These are phyloP conservation scores for Bicyclus anynana DNA, from an alignment of 1,140 invertebrate genomes.

Conservation along the genomic window DNA sequence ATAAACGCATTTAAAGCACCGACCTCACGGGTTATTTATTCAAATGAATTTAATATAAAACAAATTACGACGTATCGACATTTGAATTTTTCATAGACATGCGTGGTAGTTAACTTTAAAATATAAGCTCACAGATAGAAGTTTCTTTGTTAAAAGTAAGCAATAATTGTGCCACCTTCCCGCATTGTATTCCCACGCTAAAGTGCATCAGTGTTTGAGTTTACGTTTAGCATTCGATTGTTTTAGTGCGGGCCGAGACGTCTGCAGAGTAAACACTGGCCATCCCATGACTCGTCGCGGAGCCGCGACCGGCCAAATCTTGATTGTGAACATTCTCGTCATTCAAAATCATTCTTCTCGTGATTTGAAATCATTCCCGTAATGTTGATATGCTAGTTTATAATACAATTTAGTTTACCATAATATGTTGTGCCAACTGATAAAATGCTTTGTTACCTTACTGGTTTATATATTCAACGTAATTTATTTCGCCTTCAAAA, in stretches of 20 bases:
- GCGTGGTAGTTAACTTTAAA: not conserved
- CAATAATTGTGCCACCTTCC: conserved; percentile 65
- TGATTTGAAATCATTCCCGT: not conserved
- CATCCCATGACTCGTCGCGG: conserved; percentile 28
- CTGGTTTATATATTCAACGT: too few species aligned
- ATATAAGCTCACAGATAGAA: conserved; percentile 9
- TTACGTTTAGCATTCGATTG: conserved; percentile 73
- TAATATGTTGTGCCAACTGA: too few species aligned
- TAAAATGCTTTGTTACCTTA: too few species aligned
- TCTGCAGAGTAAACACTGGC: conserved; percentile 63
- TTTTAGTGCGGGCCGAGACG: conserved; percentile 71
- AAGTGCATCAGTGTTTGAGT: conserved; percentile 69
- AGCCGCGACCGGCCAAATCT: not conserved
- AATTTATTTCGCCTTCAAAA: not conserved
- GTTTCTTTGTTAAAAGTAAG: conserved; percentile 40
- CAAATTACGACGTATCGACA: not conserved
- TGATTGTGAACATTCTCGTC: not conserved
- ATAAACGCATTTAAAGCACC: conserved; percentile 5
- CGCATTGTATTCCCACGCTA: conserved; percentile 69
- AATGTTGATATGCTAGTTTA: not conserved
- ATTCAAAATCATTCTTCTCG: too few species aligned
- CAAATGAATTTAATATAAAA: conserved; percentile 11
- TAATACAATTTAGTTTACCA: not conserved
- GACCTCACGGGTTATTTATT: conserved; percentile 8
- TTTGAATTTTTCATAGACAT: not conserved